phyloP scores from a whole-genome alignment of 2,113 vertebrate species.

The Tenebrosternarchus preto region DNA sequence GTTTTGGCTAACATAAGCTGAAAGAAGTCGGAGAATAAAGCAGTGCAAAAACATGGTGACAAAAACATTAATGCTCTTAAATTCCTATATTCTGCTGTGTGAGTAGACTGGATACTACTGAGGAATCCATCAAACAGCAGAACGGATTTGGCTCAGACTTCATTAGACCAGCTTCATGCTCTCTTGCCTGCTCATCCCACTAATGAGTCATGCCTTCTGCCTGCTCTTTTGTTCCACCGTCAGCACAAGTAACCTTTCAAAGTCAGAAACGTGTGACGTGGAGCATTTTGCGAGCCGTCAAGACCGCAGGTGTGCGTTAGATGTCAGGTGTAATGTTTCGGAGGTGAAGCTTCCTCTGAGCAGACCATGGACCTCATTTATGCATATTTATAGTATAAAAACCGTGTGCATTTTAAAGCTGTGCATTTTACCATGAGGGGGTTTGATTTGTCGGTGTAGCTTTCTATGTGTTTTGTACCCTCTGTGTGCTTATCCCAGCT shows the following conservation, averaged over 20 bases:
- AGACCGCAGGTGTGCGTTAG: background rate
- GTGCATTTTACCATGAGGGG: background rate
- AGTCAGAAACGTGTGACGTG: background rate
- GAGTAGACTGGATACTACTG: background rate
- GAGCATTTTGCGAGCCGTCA: slow-evolving; percentile 1
- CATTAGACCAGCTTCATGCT: slow-evolving; percentile 32
- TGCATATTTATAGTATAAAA: slow-evolving; percentile 6
- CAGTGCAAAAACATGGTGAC: background rate
- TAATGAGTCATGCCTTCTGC: slow-evolving; percentile 20
- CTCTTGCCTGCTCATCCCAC: background rate
- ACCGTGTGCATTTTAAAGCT: background rate
- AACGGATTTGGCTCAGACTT: slow-evolving; percentile 10
- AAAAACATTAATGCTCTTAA: slow-evolving; percentile 13
- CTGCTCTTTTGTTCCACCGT: background rate
- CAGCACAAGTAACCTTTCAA: background rate
- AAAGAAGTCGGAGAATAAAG: background rate
- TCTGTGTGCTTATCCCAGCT: background rate
- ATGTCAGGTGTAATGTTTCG: background rate
- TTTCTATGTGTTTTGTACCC: slow-evolving; percentile 1
- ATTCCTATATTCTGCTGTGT: slow-evolving; percentile 17
- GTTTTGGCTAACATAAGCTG: background rate
- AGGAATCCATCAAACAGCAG: slow-evolving; percentile 14
- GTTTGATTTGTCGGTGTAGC: background rate
- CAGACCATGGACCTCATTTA: slow-evolving; percentile 9
- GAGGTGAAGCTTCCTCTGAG: background rate